These are phyloP conservation scores for Cryptoblepharus egeriae DNA, from an alignment of 2,797 vertebrate species.

Conservation along the genomic window DNA sequence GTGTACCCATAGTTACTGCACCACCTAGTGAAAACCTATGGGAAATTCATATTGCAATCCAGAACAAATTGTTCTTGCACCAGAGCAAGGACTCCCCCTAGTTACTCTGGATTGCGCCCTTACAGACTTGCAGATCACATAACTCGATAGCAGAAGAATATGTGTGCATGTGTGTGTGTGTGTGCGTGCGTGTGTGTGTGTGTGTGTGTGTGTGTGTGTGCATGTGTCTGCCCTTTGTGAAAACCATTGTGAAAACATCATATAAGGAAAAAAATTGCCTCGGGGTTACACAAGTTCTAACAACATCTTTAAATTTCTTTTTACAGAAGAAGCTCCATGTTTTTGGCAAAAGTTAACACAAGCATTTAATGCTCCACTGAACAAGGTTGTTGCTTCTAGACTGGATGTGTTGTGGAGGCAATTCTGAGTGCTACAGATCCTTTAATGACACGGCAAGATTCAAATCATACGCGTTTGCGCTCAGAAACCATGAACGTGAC, in stretches of 20 bases:
- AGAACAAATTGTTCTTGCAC: no score
- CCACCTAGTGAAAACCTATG: no score
- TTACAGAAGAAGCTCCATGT: not conserved
- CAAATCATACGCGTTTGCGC: constrained; percentile 44
- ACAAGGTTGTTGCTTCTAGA: not conserved
- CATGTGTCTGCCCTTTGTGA: not conserved
- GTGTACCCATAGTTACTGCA: no score
- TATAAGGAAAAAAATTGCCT: not conserved
- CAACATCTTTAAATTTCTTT: not conserved
- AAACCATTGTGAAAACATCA: not conserved
- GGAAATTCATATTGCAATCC: no score
- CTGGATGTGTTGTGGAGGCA: constrained; percentile 25
- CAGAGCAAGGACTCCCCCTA: no score
- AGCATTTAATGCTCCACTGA: constrained; percentile 3
- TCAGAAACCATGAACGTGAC: constrained; percentile 46
- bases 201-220: no score
- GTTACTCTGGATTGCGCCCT: not conserved
- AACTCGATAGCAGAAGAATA: not conserved
- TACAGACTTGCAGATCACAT: not conserved
- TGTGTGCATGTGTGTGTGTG: not conserved
- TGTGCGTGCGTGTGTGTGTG: not conserved
- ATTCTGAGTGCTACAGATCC: constrained; percentile 15
- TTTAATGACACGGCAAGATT: constrained; percentile 25
- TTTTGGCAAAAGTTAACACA: constrained; percentile 8
- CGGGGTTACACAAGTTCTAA: constrained; percentile 6